These are phyloP conservation scores for Axea sp. DNA, from an alignment of 2,888 invertebrate genomes.

Conservation along the genomic window DNA sequence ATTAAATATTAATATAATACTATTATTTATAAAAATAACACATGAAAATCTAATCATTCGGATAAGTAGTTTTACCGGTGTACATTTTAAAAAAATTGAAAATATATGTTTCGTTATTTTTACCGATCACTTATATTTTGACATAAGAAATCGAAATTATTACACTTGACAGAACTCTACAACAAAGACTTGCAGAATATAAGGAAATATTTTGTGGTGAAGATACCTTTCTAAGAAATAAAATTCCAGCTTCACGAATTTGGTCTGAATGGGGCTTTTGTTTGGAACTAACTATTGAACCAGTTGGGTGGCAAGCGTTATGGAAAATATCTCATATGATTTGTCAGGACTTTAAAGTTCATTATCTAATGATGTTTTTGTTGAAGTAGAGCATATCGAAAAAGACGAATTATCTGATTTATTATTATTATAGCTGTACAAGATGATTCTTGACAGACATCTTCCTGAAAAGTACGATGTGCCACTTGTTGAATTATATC, in stretches of 20 bases:
- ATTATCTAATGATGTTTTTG: slow-evolving; percentile 84
- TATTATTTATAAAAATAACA: too few species aligned
- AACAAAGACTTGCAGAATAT: slow-evolving; percentile 81
- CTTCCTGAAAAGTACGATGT: slow-evolving; percentile 83
- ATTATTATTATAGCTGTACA: slow-evolving; percentile 84
- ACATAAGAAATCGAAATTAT: too few species aligned
- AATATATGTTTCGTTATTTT: too few species aligned
- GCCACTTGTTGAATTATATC: slow-evolving; percentile 84
- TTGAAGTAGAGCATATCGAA: slow-evolving; percentile 82
- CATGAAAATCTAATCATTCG: too few species aligned
- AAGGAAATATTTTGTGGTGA: slow-evolving; percentile 79
- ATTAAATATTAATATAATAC: too few species aligned
- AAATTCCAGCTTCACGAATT: slow-evolving; percentile 81
- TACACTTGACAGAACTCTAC: slow-evolving; percentile 82
- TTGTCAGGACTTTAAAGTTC: slow-evolving; percentile 84
- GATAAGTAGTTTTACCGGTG: too few species aligned
- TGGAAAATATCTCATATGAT: slow-evolving; percentile 85
- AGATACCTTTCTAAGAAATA: too few species aligned
- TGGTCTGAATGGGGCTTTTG: slow-evolving; percentile 81
- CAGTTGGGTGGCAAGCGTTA: slow-evolving; percentile 85
- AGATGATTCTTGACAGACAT: slow-evolving; percentile 83
- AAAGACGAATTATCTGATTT: slow-evolving; percentile 81
- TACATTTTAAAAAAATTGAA: too few species aligned
- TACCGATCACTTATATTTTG: too few species aligned
- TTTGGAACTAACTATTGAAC: slow-evolving; percentile 83